These are phyloP conservation scores for Sebastes aleutianus DNA, from an alignment of 2,797 vertebrate species.

Conservation along the genomic window DNA sequence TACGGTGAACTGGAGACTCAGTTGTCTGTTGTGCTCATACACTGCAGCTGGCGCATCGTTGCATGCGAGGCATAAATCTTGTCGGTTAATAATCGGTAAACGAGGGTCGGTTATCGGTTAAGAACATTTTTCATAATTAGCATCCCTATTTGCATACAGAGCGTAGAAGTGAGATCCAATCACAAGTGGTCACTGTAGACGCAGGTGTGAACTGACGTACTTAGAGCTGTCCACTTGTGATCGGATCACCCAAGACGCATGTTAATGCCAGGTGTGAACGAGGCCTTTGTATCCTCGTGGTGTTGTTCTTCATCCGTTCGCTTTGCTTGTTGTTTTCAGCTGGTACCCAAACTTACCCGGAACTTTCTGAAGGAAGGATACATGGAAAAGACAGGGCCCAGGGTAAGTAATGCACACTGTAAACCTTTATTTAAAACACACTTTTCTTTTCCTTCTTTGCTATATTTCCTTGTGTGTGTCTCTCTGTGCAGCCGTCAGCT, in stretches of 20 bases:
- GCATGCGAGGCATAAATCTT: too few relatives aligned
- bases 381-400: conserved; percentile 94
- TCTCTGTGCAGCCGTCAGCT: background rate
- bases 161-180: background rate
- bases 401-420: conserved; percentile 69
- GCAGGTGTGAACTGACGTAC: background rate
- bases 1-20: too few relatives aligned
- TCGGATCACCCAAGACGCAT: background rate
- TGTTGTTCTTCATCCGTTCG: background rate
- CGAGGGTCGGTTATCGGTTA: too few relatives aligned
- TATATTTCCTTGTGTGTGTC: background rate
- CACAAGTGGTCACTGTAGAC: background rate
- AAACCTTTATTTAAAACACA: background rate
- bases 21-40: too few relatives aligned
- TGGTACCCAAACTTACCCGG: conserved; percentile 86
- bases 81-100: too few relatives aligned
- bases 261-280: background rate
- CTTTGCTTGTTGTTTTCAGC: conserved; percentile 69
- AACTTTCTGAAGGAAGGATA: conserved; percentile 92
- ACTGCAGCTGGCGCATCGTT: too few relatives aligned
- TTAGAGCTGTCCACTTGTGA: background rate
- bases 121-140: too few relatives aligned
- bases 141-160: background rate
- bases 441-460: background rate
- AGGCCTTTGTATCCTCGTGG: background rate